Evolutionary conservation across 2,888 invertebrate species (phyloP).

Genomic region (Crepidodera aurea): DNA sequence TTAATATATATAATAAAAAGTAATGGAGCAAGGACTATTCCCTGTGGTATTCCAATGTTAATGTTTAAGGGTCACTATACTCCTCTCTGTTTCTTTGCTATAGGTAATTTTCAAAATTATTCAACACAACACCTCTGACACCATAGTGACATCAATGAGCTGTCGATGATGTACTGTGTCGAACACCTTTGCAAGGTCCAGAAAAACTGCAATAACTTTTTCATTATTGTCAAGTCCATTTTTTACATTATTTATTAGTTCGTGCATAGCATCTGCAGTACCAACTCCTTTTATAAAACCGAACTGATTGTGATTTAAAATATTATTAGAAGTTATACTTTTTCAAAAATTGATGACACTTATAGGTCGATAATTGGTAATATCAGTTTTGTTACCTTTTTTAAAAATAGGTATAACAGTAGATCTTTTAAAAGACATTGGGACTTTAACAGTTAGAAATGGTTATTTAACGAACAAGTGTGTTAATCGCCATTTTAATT

Average conservation of each 20-base stretch:
- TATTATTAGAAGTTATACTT: slow-evolving; percentile 8
- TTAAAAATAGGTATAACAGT: slow-evolving; percentile 11
- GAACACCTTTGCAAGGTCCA: slow-evolving; percentile 11
- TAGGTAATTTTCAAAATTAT: slow-evolving; percentile 18
- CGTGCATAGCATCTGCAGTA: neutral
- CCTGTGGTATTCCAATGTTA: slow-evolving; percentile 21
- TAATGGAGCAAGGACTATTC: slow-evolving; percentile 2
- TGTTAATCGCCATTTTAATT: too few species aligned
- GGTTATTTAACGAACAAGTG: too few species aligned
- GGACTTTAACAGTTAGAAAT: neutral
- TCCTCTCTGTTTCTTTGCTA: neutral
- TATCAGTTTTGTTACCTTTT: neutral
- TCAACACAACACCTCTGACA: slow-evolving; percentile 11
- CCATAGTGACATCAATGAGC: slow-evolving; percentile 9
- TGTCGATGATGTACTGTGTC: slow-evolving; percentile 1
- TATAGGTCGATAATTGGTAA: neutral
- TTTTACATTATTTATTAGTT: slow-evolving; percentile 7
- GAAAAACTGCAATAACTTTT: neutral
- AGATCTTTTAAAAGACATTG: slow-evolving; percentile 1
- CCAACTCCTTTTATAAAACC: neutral
- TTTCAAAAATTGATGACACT: slow-evolving; percentile 12
- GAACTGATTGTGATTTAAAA: slow-evolving; percentile 10
- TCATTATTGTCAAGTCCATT: slow-evolving; percentile 2
- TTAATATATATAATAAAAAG: slow-evolving; percentile 11
- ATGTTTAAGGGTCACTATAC: slow-evolving; percentile 6